These are phyloP conservation scores for Ips nitidus DNA, from an alignment of 1,140 invertebrate genomes.

Conservation along the genomic window DNA sequence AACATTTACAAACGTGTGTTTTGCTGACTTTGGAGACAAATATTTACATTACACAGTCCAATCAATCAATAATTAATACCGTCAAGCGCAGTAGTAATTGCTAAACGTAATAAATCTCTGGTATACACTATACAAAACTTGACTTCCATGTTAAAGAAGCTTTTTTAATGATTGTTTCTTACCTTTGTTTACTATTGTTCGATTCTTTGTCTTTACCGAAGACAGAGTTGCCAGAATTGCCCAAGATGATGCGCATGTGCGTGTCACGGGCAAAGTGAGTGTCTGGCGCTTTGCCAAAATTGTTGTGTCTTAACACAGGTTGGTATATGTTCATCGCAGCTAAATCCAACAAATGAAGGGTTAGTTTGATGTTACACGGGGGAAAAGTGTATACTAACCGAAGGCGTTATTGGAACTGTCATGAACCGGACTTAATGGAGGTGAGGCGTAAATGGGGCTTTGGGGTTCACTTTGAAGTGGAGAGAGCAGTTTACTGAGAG, in stretches of 20 bases:
- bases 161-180: not conserved
- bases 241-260: constrained; percentile 87
- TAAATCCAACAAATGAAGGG: constrained; percentile 26
- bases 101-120: too few species aligned
- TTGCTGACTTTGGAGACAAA: too few species aligned
- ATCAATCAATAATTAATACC: too few species aligned
- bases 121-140: too few species aligned
- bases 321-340: constrained; percentile 52
- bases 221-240: constrained; percentile 56
- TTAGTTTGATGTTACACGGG: too few species aligned
- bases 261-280: constrained; percentile 82
- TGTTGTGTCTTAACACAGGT: constrained; percentile 48
- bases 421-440: constrained; percentile 70
- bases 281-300: constrained; percentile 53
- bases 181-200: constrained; percentile 39
- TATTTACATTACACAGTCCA: too few species aligned
- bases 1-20: too few species aligned
- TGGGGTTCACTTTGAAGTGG: constrained; percentile 75
- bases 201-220: constrained; percentile 47
- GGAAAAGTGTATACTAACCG: constrained; percentile 37
- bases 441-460: constrained; percentile 74
- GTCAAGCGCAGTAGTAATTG: too few species aligned
- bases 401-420: constrained; percentile 53
- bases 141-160: too few species aligned
- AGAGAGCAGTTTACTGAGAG: constrained; percentile 63